Percentiles rank a stretch among this genome's conserved stretches.
These are phyloP conservation scores for Bombylius major DNA, from an alignment of 2,888 invertebrate species.

Conservation along the genomic window DNA sequence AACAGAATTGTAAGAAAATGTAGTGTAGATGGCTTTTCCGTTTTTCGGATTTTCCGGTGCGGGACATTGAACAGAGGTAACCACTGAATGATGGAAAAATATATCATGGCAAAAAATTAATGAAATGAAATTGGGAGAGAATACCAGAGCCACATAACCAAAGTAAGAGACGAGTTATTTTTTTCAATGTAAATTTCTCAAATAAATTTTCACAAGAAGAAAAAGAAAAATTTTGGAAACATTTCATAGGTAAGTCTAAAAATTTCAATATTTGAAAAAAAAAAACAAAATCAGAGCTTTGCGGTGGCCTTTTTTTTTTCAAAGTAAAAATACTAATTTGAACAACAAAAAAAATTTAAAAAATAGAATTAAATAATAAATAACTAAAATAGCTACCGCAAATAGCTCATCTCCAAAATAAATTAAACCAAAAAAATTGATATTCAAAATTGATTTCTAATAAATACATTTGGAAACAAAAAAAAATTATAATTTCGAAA, in stretches of 20 bases:
- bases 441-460: background rate
- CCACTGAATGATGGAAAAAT: constrained; percentile 40
- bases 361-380: background rate
- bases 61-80: constrained; percentile 87
- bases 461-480: background rate
- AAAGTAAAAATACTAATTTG: background rate
- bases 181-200: no score
- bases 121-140: no score
- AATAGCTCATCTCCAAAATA: background rate
- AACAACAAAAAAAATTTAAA: background rate
- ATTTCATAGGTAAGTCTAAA: no score
- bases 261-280: no score
- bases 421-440: background rate
- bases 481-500: background rate
- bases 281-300: background rate
- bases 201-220: no score
- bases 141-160: no score
- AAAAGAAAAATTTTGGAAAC: no score
- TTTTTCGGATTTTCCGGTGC: constrained; percentile 83
- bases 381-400: background rate
- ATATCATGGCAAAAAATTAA: no score
- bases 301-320: background rate
- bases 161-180: no score
- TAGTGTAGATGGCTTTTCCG: constrained; percentile 86
- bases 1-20: constrained; percentile 87